A percentile compares a stretch with the other conserved stretches of the same genome.
These are phyloP conservation scores for Sebastes cheni DNA, from an alignment of 2,797 vertebrate genomes.

Conservation along the genomic window DNA sequence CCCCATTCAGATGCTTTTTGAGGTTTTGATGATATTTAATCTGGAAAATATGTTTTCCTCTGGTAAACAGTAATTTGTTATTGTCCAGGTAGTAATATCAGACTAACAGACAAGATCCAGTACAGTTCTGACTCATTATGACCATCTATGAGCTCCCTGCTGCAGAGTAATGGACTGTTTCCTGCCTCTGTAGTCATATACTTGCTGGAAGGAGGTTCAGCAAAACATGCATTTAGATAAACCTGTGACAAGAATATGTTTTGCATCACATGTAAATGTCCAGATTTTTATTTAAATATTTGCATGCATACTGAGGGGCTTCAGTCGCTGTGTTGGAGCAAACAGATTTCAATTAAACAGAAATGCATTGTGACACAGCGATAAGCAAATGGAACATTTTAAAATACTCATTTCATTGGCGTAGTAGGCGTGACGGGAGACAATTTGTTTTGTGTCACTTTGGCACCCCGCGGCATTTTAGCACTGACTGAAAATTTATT, in stretches of 20 bases:
- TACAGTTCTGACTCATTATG: neutral
- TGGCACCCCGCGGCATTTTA: conserved; percentile 44
- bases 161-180: neutral
- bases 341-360: conserved; percentile 23
- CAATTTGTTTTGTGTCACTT: conserved; percentile 48
- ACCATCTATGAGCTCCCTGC: neutral
- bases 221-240: neutral
- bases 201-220: neutral
- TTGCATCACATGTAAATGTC: neutral
- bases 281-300: conserved; percentile 7
- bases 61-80: neutral
- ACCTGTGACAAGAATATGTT: neutral
- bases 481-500: conserved; percentile 47
- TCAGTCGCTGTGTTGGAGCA: neutral
- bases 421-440: conserved; percentile 30
- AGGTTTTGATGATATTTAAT: conserved; percentile 7
- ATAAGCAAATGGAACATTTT: conserved; percentile 40
- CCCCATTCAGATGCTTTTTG: neutral
- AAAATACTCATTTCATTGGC: conserved; percentile 48
- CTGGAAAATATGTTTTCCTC: neutral
- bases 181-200: neutral
- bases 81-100: neutral
- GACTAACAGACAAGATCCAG: neutral
- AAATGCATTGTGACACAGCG: conserved; percentile 26
- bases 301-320: neutral